A percentile compares a stretch with the other conserved stretches of the same genome.
Evolutionary conservation across 2,797 vertebrate species (phyloP).

Genomic region (Cynopterus sphinx): DNA sequence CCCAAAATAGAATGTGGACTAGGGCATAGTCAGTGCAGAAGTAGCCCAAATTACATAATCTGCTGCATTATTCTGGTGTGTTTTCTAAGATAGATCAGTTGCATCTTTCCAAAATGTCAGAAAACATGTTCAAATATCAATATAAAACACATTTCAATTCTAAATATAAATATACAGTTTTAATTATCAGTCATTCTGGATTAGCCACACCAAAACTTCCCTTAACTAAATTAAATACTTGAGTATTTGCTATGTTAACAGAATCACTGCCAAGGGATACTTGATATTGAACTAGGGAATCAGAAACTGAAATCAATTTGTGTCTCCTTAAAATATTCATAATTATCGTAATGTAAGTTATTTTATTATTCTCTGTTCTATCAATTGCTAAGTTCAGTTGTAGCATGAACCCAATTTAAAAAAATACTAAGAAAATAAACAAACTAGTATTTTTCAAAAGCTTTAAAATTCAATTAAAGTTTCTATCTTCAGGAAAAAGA

Average conservation of each 20-base stretch:
- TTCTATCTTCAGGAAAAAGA: not conserved
- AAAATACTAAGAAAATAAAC: not conserved
- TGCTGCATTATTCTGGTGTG: not conserved
- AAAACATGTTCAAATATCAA: not conserved
- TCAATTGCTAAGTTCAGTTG: not conserved
- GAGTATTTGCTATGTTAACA: not conserved
- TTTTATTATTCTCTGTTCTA: not conserved
- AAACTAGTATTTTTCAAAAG: slow-evolving; percentile 24
- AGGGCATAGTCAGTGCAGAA: fast-evolving
- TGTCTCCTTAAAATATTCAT: not conserved
- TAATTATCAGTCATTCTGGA: not conserved
- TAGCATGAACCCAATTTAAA: not conserved
- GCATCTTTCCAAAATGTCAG: not conserved
- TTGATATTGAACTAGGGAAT: not conserved
- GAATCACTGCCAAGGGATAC: not conserved
- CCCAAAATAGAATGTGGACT: fast-evolving
- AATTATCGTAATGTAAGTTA: not conserved
- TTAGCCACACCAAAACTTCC: not conserved
- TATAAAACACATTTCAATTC: not conserved
- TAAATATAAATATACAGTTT: not conserved
- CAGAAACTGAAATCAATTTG: not conserved
- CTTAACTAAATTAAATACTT: not conserved
- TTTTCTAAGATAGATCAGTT: not conserved
- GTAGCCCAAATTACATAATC: not conserved
- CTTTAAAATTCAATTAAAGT: slow-evolving; percentile 42